Evolutionary conservation across 2,888 invertebrate species (phyloP).

Genomic region (Drosophila pegasa): DNA sequence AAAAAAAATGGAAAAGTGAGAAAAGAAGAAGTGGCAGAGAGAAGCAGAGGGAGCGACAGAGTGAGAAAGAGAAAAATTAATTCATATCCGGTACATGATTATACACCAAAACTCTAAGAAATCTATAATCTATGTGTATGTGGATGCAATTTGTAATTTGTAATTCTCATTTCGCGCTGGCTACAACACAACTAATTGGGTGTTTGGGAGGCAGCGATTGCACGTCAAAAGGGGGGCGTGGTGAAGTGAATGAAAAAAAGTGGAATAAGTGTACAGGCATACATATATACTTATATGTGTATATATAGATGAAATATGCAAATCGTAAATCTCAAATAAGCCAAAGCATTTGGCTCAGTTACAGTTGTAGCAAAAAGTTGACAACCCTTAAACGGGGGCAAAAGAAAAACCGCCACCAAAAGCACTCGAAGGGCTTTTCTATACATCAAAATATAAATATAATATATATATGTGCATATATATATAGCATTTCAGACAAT

Average conservation of each 20-base stretch:
- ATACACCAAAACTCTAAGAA: conserved; percentile 80
- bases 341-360: conserved; percentile 63
- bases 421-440: conserved; percentile 33
- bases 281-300: neutral
- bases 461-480: conserved; percentile 15
- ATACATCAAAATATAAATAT: conserved; percentile 45
- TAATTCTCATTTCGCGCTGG: conserved; percentile 50
- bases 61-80: conserved; percentile 68
- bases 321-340: conserved; percentile 72
- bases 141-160: conserved; percentile 64
- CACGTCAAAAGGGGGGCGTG: conserved; percentile 28
- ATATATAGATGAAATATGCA: conserved; percentile 58
- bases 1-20: neutral
- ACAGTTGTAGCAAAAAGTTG: conserved; percentile 39
- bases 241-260: neutral
- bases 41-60: conserved; percentile 8
- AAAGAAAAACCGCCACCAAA: conserved; percentile 30
- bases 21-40: neutral
- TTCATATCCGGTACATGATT: conserved; percentile 82
- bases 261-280: neutral
- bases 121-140: conserved; percentile 61
- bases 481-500: conserved; percentile 26
- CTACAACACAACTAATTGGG: conserved; percentile 44
- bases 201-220: conserved; percentile 43
- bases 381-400: conserved; percentile 50